phyloP scores from a whole-genome alignment of 2,113 vertebrate species.

The Nothoprocta perdicaria region DNA sequence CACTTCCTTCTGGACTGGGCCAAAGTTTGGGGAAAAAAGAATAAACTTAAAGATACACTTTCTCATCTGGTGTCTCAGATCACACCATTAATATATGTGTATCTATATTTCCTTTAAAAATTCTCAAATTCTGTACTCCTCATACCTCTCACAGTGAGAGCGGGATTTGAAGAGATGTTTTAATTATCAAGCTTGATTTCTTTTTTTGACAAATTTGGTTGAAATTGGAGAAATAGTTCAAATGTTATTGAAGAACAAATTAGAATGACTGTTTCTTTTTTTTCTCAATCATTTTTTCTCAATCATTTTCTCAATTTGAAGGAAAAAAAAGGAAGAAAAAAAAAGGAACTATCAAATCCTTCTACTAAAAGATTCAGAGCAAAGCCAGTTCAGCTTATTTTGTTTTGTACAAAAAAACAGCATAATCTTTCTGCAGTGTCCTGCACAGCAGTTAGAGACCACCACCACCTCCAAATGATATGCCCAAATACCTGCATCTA shows the following conservation, averaged over 20 bases:
- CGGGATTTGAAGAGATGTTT: not conserved
- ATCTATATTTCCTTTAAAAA: not conserved
- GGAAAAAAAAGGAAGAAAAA: not conserved
- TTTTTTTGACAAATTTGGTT: not conserved
- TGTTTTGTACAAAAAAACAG: not conserved
- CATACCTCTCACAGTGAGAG: not conserved
- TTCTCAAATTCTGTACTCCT: not conserved
- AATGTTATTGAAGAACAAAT: not conserved
- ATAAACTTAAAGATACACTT: not conserved
- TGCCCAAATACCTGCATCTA: not conserved
- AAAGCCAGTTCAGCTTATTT: not conserved
- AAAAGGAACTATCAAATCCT: not conserved
- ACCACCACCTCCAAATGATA: not conserved
- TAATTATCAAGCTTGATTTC: not conserved
- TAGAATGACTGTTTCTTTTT: not conserved
- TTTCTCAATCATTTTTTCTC: no score
- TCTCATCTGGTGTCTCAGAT: not conserved
- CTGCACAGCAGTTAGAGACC: not conserved
- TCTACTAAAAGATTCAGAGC: not conserved
- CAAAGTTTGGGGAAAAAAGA: not conserved
- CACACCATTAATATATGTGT: not conserved
- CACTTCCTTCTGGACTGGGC: not conserved
- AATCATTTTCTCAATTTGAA: no score
- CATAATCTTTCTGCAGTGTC: not conserved
- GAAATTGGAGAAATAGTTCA: not conserved